Percentiles rank a stretch among this genome's conserved stretches.
phyloP scores from a whole-genome alignment of 1,140 invertebrate species.

The Panulirus ornatus region DNA sequence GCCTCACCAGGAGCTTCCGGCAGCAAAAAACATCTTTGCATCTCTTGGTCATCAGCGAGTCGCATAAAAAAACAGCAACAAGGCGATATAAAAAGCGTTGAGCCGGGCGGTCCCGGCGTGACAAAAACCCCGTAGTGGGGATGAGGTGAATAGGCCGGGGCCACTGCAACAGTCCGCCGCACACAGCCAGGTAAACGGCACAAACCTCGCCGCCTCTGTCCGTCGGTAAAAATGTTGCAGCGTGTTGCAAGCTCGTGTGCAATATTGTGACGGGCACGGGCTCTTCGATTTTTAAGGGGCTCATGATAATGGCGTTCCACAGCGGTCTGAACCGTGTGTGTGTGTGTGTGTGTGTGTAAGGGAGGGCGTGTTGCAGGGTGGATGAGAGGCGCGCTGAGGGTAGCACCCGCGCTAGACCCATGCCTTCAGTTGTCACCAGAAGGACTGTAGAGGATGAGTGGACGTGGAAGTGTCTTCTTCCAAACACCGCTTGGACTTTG shows the following conservation, averaged over 20 bases:
- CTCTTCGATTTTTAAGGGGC: conserved; percentile 5
- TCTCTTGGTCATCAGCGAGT: not conserved
- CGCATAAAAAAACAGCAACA: conserved; percentile 25
- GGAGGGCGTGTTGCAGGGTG: not conserved
- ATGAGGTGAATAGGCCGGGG: conserved; percentile 23
- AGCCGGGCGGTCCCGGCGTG: not conserved
- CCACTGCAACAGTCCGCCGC: conserved; percentile 41
- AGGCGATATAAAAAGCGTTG: not conserved
- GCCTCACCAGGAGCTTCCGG: not conserved
- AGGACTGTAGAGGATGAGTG: too few relatives aligned
- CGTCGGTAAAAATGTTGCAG: conserved; percentile 34
- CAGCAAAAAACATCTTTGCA: conserved; percentile 13
- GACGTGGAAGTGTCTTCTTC: too few relatives aligned
- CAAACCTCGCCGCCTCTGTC: not conserved
- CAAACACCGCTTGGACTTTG: too few relatives aligned
- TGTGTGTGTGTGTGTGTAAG: too few relatives aligned
- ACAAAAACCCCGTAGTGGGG: not conserved
- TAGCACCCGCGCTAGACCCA: too few relatives aligned
- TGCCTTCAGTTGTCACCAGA: too few relatives aligned
- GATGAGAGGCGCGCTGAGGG: not conserved
- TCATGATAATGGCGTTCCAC: too few relatives aligned
- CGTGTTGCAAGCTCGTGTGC: conserved; percentile 46
- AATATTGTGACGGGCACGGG: conserved; percentile 44
- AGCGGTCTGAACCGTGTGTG: not conserved
- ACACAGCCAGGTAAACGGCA: conserved; percentile 35